Conservation (phyloP, 2,797 vertebrate genomes). For the Lutjanus argentimaculatus region DNA sequence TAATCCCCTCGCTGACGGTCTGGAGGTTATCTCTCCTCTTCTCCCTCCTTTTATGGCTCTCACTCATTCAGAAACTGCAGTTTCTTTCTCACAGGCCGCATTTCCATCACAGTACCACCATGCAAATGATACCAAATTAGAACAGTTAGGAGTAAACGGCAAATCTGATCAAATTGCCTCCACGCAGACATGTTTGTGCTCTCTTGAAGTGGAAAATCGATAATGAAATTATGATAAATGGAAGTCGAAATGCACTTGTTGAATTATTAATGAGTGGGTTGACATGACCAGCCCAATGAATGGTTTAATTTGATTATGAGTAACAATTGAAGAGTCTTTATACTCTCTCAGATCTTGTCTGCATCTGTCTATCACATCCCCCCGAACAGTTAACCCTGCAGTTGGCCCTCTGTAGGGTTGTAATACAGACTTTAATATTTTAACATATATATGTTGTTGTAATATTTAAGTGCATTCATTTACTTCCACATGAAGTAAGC, state of each 20-base stretch:
- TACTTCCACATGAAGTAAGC: background rate
- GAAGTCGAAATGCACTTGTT: conserved; percentile 36
- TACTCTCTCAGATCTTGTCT: background rate
- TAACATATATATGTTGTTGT: background rate
- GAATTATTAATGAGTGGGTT: conserved; percentile 47
- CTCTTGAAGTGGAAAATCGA: conserved; percentile 45
- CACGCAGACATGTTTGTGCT: conserved; percentile 30
- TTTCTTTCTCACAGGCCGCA: conserved; percentile 4
- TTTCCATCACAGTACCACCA: conserved; percentile 10
- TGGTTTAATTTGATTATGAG: conserved; percentile 46
- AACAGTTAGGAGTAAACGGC: conserved; percentile 34
- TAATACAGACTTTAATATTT: background rate
- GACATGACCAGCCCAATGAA: conserved; percentile 9
- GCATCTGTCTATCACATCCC: background rate
- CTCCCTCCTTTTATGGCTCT: conserved; percentile 45
- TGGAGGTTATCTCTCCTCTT: conserved; percentile 59
- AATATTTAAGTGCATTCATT: background rate
- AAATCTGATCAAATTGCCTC: conserved; percentile 46
- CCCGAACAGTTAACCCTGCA: background rate
- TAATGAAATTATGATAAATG: conserved; percentile 46
- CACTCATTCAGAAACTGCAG: background rate
- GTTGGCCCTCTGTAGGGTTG: background rate
- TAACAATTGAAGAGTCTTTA: conserved; percentile 14
- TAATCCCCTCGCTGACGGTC: conserved; percentile 77
- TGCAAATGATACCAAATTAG: conserved; percentile 40